These are phyloP conservation scores for Asteroscopus sphinx DNA, from an alignment of 2,888 invertebrate species.

Conservation along the genomic window DNA sequence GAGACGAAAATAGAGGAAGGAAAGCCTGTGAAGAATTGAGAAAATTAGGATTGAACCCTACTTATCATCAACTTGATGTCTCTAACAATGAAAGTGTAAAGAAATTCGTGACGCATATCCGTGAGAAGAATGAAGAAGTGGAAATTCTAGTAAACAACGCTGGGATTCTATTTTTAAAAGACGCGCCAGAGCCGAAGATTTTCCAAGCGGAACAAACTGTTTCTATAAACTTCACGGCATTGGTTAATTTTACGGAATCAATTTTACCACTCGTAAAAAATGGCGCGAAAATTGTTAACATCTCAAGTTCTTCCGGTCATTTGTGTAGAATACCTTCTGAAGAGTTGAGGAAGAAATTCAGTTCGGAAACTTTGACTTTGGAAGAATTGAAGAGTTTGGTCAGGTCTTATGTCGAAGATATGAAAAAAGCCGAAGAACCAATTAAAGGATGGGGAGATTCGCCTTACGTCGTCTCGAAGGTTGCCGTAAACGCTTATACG, in stretches of 20 bases:
- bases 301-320: slow-evolving; percentile 93
- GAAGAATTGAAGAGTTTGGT: slow-evolving; percentile 89
- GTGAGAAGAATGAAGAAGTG: slow-evolving; percentile 89
- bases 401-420: slow-evolving; percentile 91
- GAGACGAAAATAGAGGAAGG: slow-evolving; percentile 89
- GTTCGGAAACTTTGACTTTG: slow-evolving; percentile 85
- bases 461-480: slow-evolving; percentile 93
- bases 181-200: slow-evolving; percentile 72
- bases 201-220: slow-evolving; percentile 78
- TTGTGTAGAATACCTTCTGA: slow-evolving; percentile 90
- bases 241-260: slow-evolving; percentile 86
- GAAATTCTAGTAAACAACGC: slow-evolving; percentile 94
- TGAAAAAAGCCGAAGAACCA: slow-evolving; percentile 68
- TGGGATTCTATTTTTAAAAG: slow-evolving; percentile 84
- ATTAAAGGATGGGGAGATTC: slow-evolving; percentile 90
- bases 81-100: slow-evolving; percentile 89
- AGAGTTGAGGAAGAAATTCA: slow-evolving; percentile 83
- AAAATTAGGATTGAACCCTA: slow-evolving; percentile 81
- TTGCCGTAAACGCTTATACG: slow-evolving; percentile 92
- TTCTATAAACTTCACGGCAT: slow-evolving; percentile 75
- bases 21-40: slow-evolving; percentile 89
- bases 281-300: slow-evolving; percentile 92
- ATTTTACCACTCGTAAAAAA: slow-evolving; percentile 92
- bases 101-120: slow-evolving; percentile 87
- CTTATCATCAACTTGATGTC: slow-evolving; percentile 93